phyloP scores from a whole-genome alignment of 1,140 invertebrate species.

The Mamestra configurata region DNA sequence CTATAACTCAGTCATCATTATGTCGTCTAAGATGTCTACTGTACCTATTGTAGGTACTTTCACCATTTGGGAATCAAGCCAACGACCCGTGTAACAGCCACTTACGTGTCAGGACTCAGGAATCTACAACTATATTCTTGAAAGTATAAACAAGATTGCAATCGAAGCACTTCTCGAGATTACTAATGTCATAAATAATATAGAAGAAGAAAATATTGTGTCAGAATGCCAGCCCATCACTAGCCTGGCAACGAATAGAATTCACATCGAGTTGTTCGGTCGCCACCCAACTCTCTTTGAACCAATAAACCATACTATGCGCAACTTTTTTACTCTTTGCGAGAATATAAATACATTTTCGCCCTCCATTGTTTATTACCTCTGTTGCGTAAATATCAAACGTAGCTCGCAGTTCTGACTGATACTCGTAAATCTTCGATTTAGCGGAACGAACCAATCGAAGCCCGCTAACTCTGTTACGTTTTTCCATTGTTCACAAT shows the following conservation, averaged over 20 bases:
- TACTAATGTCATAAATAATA: neutral
- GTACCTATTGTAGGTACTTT: too few relatives aligned
- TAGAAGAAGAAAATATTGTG: neutral
- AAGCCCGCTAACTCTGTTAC: slow-evolving; percentile 46
- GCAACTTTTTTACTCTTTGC: slow-evolving; percentile 18
- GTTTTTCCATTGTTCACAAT: slow-evolving; percentile 53
- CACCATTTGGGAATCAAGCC: too few relatives aligned
- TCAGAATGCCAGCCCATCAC: neutral
- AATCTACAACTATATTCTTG: neutral
- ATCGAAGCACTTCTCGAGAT: slow-evolving; percentile 1
- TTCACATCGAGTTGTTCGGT: slow-evolving; percentile 1
- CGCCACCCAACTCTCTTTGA: slow-evolving; percentile 4
- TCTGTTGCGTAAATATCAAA: slow-evolving; percentile 48
- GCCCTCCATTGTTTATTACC: slow-evolving; percentile 43
- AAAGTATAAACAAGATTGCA: slow-evolving; percentile 6
- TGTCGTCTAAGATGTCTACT: too few relatives aligned
- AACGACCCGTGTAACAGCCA: neutral
- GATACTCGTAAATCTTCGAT: slow-evolving; percentile 49
- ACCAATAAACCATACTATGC: slow-evolving; percentile 23
- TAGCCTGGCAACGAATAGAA: slow-evolving; percentile 19
- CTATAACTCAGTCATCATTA: too few relatives aligned
- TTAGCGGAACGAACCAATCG: slow-evolving; percentile 46
- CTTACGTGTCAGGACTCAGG: neutral
- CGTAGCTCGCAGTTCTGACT: slow-evolving; percentile 40
- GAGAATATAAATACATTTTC: slow-evolving; percentile 33